These are phyloP conservation scores for Pterocles burchelli DNA, from an alignment of 2,113 vertebrate genomes.

Conservation along the genomic window DNA sequence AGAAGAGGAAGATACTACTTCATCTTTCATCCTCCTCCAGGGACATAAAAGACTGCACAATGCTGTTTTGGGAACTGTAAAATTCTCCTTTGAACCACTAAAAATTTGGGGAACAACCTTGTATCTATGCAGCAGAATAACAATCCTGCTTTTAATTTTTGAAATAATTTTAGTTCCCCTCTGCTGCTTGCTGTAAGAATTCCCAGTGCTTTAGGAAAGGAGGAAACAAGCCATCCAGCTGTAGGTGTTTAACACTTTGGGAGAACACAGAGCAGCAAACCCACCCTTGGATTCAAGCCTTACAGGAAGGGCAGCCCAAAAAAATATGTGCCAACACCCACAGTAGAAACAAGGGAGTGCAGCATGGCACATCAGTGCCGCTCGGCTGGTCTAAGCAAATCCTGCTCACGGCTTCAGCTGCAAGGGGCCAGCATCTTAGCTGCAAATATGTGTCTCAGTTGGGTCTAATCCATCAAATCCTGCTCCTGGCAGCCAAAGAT, in stretches of 20 bases:
- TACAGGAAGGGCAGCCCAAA: background rate
- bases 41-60: background rate
- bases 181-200: background rate
- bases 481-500: background rate
- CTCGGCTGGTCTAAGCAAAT: background rate
- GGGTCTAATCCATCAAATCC: background rate
- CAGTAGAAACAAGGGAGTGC: background rate
- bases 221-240: background rate
- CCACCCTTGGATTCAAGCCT: background rate
- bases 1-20: constrained; percentile 7
- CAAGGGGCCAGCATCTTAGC: background rate
- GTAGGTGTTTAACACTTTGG: background rate
- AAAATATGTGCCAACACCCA: background rate
- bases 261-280: background rate
- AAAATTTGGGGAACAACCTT: background rate
- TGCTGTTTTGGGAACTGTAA: background rate
- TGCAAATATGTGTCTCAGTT: background rate
- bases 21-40: background rate
- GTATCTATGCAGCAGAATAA: background rate
- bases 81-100: background rate
- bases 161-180: background rate
- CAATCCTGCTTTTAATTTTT: background rate
- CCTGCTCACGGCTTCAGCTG: background rate
- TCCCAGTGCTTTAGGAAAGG: background rate
- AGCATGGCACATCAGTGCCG: too few species aligned